Evolutionary conservation across 2,113 vertebrate genomes (phyloP), one percentile per base, ranked within the genome.

Genomic region (Cyanistes caeruleus): DNA sequence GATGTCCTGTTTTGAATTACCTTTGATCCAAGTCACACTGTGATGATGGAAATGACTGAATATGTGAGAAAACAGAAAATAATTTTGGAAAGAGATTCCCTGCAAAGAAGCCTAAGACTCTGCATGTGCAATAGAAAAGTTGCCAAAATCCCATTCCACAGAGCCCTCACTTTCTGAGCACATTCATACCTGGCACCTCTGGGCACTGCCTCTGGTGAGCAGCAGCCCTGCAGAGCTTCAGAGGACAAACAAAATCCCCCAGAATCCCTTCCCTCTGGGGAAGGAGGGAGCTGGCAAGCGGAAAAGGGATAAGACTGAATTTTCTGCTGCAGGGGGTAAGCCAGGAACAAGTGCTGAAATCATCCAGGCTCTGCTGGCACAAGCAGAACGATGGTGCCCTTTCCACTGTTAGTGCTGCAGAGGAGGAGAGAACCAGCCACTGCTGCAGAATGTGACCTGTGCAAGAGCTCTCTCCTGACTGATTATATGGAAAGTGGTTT

Each of bases 1-100:
- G 44, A 73, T 8, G 23, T 89, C 37, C 63, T 93, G 30, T 73
- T 89, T 70, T 77, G 59, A 94, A 65, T 84, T 62, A 93, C 73
- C 41, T 87, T 39, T 84, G 77, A 84, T 89, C 59, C 59, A 69
- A 76, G 72, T 80, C 90, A 69, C 49, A 68, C 41, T 35, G 39
- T 35, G 63, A 76, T 72, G 84, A 73, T 35, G 68, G 87, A 84
- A 91, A 91, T 44, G 55, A 43, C 37, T 58, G 86, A 87, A 74
- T 24, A 70, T 11, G 20, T 25, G 35, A 89, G 80, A 76, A 95
- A 93, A 84, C 5, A n/a, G 63, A 80, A 93, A 87, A 48, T n/a
- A 48, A 80, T 27, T 68, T 73, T 69, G 44, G 39, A 80, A 80
- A 86, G 39, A 76, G 63, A 55, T 33, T 49, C 52, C 53, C 33